Percentiles rank a stretch among this genome's conserved stretches.
Evolutionary conservation across 2,797 vertebrate species (phyloP).

Genomic region (Petrocephalus schoutedeni): DNA sequence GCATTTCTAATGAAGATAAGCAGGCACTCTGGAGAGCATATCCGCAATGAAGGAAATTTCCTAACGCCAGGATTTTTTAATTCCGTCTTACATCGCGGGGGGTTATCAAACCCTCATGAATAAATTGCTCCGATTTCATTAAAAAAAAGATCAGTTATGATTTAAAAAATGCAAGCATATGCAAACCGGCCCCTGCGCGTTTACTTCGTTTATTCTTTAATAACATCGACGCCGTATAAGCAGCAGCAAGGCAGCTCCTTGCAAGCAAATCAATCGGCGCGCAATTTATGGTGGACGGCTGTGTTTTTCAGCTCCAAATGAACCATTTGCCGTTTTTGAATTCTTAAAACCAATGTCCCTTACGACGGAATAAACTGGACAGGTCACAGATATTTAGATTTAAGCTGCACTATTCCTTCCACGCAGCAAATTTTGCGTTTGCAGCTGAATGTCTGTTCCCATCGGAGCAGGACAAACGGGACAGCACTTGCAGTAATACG

Average conservation of each 20-base stretch:
- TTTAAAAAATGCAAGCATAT: conserved; percentile 36
- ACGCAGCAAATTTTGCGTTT: background rate
- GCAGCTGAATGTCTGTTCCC: background rate
- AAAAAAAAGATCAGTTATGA: conserved; percentile 40
- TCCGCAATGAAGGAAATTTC: conserved; percentile 42
- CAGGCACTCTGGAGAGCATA: conserved; percentile 52
- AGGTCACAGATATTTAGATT: background rate
- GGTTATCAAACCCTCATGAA: conserved; percentile 36
- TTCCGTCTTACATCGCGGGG: conserved; percentile 33
- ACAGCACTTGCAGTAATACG: background rate
- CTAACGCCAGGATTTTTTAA: conserved; percentile 36
- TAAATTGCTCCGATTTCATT: conserved; percentile 36
- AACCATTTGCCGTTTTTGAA: background rate
- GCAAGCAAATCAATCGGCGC: conserved; percentile 32
- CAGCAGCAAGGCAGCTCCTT: conserved; percentile 42
- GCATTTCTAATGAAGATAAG: conserved; percentile 64
- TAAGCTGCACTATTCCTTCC: background rate
- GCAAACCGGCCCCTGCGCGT: conserved; percentile 45
- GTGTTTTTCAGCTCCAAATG: background rate
- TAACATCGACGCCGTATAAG: conserved; percentile 32
- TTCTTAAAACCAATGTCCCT: background rate
- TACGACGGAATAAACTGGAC: background rate
- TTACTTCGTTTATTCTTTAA: conserved; percentile 44
- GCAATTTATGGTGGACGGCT: conserved; percentile 16
- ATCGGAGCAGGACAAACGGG: background rate